phyloP scores from a whole-genome alignment of 2,888 invertebrate species.

The Diaphora mendica region DNA sequence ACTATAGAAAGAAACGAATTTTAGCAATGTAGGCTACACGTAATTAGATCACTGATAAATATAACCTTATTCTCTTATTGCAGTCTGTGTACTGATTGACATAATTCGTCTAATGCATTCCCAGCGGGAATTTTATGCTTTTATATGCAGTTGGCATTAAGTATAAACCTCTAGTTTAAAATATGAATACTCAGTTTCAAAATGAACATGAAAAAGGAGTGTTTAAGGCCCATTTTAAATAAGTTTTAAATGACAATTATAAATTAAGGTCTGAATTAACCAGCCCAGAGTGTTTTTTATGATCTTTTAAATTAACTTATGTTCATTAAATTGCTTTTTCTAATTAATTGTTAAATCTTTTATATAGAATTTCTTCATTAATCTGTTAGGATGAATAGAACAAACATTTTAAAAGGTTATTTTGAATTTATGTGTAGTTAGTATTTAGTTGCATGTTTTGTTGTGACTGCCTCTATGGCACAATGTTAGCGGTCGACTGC shows the following conservation, averaged over 20 bases:
- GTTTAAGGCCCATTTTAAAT: slow-evolving; percentile 2
- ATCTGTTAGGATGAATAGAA: neutral
- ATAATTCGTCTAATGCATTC: neutral
- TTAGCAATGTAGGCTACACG: neutral
- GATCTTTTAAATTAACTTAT: slow-evolving; percentile 15
- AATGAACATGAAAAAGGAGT: slow-evolving; percentile 5
- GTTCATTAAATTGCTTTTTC: slow-evolving; percentile 16
- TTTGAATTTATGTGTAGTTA: too few species aligned
- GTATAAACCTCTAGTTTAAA: neutral
- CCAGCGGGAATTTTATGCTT: neutral
- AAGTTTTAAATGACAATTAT: slow-evolving; percentile 19
- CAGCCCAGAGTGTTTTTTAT: slow-evolving; percentile 27
- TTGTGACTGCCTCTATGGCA: too few species aligned
- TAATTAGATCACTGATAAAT: neutral
- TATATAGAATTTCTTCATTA: slow-evolving; percentile 5
- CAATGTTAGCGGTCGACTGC: too few species aligned
- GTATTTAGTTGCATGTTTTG: too few species aligned
- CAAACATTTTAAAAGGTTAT: neutral
- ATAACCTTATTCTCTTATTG: neutral
- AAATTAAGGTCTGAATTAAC: slow-evolving; percentile 24
- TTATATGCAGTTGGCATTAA: neutral
- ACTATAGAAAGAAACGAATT: too few species aligned
- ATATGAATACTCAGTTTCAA: neutral
- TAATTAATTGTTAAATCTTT: neutral
- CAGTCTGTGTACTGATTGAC: neutral